phyloP scores from a whole-genome alignment of 2,797 vertebrate species.

The Acanthornis magna region DNA sequence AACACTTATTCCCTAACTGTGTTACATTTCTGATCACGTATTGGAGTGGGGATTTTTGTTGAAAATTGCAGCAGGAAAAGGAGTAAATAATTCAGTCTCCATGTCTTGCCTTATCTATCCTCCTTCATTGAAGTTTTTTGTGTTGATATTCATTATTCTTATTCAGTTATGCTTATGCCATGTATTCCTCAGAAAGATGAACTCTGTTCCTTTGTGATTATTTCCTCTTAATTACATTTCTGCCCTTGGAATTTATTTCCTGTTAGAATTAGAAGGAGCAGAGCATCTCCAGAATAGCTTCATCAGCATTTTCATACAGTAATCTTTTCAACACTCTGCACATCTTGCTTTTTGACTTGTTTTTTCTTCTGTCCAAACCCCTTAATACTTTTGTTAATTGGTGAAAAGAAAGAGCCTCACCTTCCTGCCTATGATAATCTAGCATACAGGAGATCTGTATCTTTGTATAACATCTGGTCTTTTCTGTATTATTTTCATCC shows the following conservation, averaged over 20 bases:
- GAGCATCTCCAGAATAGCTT: not conserved
- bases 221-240: constrained; percentile 18
- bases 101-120: not conserved
- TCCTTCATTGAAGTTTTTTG: not conserved
- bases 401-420: not conserved
- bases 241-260: not conserved
- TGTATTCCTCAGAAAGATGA: not conserved
- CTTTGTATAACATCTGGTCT: not conserved
- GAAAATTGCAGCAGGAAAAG: not conserved
- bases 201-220: not conserved
- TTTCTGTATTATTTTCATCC: not conserved
- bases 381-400: not conserved
- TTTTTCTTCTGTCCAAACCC: not conserved
- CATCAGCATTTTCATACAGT: not conserved
- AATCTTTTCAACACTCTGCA: not conserved
- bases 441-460: not conserved
- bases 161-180: not conserved
- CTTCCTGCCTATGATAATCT: not conserved
- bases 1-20: not conserved
- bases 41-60: not conserved
- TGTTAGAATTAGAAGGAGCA: not conserved
- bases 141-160: not conserved
- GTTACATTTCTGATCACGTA: not conserved
- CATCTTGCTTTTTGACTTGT: not conserved
- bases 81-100: not conserved